Evolutionary conservation across 1,140 invertebrate species (phyloP).

Genomic region (Eueides isabella): DNA sequence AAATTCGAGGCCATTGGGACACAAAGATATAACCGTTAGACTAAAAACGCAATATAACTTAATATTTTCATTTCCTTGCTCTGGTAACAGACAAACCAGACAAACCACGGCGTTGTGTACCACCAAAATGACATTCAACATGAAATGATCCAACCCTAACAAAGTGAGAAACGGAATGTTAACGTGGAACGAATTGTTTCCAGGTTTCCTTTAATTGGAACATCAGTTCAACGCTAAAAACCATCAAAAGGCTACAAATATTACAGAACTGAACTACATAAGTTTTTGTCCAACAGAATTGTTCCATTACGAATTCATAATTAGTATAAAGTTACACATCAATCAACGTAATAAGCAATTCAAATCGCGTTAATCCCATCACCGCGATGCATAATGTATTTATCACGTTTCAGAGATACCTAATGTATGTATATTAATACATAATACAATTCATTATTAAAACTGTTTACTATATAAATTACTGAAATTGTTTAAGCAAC

Average conservation of each 20-base stretch:
- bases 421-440: conserved; percentile 35
- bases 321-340: conserved; percentile 65
- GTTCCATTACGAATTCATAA: conserved; percentile 69
- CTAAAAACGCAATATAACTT: too few species aligned
- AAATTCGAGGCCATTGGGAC: too few species aligned
- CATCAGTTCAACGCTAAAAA: too few species aligned
- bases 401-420: conserved; percentile 35
- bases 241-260: background rate
- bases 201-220: too few species aligned
- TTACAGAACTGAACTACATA: background rate
- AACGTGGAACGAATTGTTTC: too few species aligned
- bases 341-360: conserved; percentile 77
- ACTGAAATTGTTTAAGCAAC: background rate
- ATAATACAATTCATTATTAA: conserved; percentile 42
- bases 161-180: too few species aligned
- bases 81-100: too few species aligned
- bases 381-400: conserved; percentile 57
- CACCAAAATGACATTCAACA: too few species aligned
- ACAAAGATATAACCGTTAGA: too few species aligned
- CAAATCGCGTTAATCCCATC: conserved; percentile 72
- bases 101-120: too few species aligned
- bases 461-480: conserved; percentile 9
- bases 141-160: too few species aligned
- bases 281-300: conserved; percentile 19
- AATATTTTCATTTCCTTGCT: too few species aligned